These are phyloP conservation scores for Ceratina calcarata DNA, from an alignment of 1,140 invertebrate genomes.

Conservation along the genomic window DNA sequence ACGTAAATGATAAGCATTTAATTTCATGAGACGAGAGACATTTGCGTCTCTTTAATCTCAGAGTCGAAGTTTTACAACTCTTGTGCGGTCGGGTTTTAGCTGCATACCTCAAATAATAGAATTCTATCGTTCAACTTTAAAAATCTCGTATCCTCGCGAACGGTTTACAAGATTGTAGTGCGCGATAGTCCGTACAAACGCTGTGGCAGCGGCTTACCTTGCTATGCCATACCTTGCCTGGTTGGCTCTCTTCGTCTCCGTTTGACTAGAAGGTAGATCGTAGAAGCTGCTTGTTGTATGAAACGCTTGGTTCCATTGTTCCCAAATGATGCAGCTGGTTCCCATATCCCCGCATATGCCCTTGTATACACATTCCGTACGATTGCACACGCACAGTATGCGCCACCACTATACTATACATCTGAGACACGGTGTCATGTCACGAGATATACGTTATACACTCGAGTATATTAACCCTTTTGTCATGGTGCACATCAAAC, in stretches of 20 bases:
- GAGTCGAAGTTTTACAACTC: not conserved
- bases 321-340: constrained; percentile 58
- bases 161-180: constrained; percentile 10
- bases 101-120: not conserved
- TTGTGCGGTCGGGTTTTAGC: not conserved
- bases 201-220: constrained; percentile 24
- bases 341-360: constrained; percentile 48
- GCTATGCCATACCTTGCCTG: not conserved
- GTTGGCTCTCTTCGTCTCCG: constrained; percentile 12
- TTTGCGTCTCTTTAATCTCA: not conserved
- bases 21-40: not conserved
- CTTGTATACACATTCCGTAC: constrained; percentile 45
- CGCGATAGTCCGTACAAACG: constrained; percentile 37
- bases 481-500: not conserved
- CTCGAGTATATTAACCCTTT: constrained; percentile 5
- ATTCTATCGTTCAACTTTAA: not conserved
- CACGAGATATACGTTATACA: constrained; percentile 6
- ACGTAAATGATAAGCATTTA: not conserved
- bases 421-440: constrained; percentile 41
- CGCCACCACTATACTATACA: constrained; percentile 2
- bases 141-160: not conserved
- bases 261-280: constrained; percentile 49
- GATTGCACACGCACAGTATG: constrained; percentile 51
- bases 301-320: constrained; percentile 60
- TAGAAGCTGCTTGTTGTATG: constrained; percentile 55